Base-by-base conservation (phyloP, 2,888 invertebrate genomes). In the Parochlus steinenii region DNA sequence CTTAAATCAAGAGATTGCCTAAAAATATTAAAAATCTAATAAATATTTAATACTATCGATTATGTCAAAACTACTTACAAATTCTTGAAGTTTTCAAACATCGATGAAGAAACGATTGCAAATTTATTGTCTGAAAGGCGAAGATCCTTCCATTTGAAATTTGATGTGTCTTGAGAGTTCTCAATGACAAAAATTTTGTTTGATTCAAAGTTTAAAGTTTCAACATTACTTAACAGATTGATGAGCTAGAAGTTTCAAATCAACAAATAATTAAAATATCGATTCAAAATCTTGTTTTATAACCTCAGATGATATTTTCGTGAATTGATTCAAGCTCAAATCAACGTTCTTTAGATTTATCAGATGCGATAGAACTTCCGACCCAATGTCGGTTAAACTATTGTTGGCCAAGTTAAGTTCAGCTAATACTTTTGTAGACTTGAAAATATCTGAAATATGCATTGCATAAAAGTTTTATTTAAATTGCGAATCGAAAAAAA, bases 381-480 rank as follows among this genome's bases (percentile, higher is more conserved):
- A 20, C 15, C 37, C 35, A 24, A 42, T 33, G 6, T 33, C 28
- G 14, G 39, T 26, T 30, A 42, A 22, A 6, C 20, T 23, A 31
- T 38, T 42, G 15, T 40, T 31, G n/a, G 42, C 34, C 16, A 42
- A 26, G 5, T 27, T 38, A 11, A 42, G 19, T 6, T 24, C n/a
- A 27, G 30, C 24, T 18, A 40, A 12, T 7, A 25, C 17, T n/a
- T 10, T 10, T 12, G 31, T 31, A 10, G 38, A 36, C 31, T 38
- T 30, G 8, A 40, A 30, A 32, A 40, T 36, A 18, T 40, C 40
- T 40, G 24, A n/a, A 16, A 26, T n/a, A n/a, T n/a, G n/a, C n/a
- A n/a, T 8, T 4, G 14, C 15, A 23, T 18, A 29, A 12, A 6
- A 38, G 23, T 19, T 33, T 17, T 28, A 14, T 30, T 34, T n/a